These are phyloP conservation scores for Cephus sareptanus DNA, from an alignment of 2,888 invertebrate genomes.

Conservation along the genomic window DNA sequence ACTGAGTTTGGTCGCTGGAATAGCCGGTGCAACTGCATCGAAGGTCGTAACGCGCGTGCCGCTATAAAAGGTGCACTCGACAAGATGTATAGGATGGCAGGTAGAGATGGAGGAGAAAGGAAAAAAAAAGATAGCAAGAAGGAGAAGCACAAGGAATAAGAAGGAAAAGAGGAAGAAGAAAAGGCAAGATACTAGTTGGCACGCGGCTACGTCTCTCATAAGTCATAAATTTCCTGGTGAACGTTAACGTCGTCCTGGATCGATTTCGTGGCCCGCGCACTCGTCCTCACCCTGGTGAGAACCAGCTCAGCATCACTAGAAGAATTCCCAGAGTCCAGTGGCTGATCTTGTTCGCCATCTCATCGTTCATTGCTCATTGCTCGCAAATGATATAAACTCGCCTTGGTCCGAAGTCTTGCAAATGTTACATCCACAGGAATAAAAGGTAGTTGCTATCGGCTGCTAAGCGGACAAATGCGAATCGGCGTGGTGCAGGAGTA, in stretches of 20 bases:
- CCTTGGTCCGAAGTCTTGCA: background rate
- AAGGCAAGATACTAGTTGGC: conserved; percentile 40
- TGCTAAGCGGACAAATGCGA: conserved; percentile 1
- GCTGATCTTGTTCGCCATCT: background rate
- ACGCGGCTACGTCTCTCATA: conserved; percentile 50
- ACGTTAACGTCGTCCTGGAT: conserved; percentile 56
- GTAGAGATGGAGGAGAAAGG: background rate
- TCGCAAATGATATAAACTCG: background rate
- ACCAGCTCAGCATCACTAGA: background rate
- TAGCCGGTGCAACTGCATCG: background rate
- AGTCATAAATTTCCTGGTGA: conserved; percentile 52
- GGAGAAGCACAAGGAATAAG: background rate
- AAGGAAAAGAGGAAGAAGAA: background rate
- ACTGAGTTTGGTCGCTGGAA: background rate
- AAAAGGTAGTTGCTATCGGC: background rate
- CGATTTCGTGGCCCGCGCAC: conserved; percentile 44
- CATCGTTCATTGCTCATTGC: background rate
- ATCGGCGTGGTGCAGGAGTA: background rate
- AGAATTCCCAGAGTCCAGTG: background rate
- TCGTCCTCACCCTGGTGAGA: conserved; percentile 1
- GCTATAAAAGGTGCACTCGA: background rate
- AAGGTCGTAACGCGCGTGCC: background rate
- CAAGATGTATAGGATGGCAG: background rate
- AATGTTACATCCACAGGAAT: background rate
- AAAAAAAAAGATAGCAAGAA: background rate